Percentiles rank a stretch among this genome's conserved stretches.
These are phyloP conservation scores for Alviniconcha marisindica DNA, from an alignment of 1,140 invertebrate species.

Conservation along the genomic window DNA sequence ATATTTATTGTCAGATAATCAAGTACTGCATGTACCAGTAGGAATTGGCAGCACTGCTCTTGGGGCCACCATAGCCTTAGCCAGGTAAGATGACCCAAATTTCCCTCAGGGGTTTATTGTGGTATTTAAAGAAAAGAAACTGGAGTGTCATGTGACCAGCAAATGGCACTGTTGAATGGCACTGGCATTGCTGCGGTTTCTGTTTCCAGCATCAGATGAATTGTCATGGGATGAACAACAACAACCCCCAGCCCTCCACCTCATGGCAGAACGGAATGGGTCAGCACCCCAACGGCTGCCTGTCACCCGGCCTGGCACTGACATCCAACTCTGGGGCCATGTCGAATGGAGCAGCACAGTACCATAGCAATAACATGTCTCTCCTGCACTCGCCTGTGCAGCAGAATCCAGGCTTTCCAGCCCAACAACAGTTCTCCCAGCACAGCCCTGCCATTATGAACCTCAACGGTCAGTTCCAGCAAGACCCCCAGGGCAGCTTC, in stretches of 20 bases:
- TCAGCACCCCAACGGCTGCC: neutral
- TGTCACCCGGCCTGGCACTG: neutral
- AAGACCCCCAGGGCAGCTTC: neutral
- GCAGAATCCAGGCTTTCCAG: neutral
- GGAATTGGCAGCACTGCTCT: too few relatives aligned
- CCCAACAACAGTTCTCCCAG: neutral
- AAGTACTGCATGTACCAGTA: too few relatives aligned
- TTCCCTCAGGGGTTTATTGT: too few relatives aligned
- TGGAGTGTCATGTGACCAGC: too few relatives aligned
- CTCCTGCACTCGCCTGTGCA: too few relatives aligned
- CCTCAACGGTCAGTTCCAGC: neutral
- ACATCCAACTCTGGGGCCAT: neutral
- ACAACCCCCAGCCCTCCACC: neutral
- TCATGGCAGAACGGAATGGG: neutral
- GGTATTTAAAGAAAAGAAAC: too few relatives aligned
- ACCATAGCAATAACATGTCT: too few relatives aligned
- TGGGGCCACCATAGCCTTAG: too few relatives aligned
- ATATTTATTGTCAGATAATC: too few relatives aligned
- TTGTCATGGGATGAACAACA: conserved; percentile 1
- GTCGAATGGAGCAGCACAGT: neutral
- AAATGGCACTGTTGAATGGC: too few relatives aligned
- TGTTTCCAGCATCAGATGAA: neutral
- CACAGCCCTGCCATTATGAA: neutral
- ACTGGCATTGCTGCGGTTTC: too few relatives aligned
- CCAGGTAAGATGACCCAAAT: too few relatives aligned